Evolutionary conservation across 1,140 invertebrate genomes (phyloP).

Genomic region (Heliothis virescens): DNA sequence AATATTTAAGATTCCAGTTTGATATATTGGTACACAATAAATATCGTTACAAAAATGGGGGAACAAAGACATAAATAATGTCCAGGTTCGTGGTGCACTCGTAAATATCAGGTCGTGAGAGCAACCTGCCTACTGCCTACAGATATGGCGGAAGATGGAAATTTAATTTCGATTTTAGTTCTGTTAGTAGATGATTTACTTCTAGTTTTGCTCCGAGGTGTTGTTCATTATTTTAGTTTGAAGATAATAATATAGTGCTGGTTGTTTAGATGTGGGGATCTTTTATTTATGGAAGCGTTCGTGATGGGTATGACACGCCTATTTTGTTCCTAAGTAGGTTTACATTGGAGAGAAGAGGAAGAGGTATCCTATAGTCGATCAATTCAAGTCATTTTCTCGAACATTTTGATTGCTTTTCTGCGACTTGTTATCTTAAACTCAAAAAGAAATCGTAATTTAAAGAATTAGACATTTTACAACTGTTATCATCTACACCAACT

Average conservation of each 20-base stretch:
- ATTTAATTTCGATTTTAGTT: constrained; percentile 43
- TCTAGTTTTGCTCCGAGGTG: background rate
- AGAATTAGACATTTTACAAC: too few species aligned
- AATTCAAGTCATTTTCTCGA: too few species aligned
- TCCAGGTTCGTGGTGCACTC: constrained; percentile 53
- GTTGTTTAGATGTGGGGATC: background rate
- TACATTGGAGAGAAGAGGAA: too few species aligned
- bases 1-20: constrained; percentile 36
- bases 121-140: constrained; percentile 33
- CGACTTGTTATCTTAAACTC: too few species aligned
- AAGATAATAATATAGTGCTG: background rate
- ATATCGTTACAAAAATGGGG: constrained; percentile 56
- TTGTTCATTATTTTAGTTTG: constrained; percentile 9
- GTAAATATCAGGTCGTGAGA: constrained; percentile 66
- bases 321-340: too few species aligned
- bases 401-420: too few species aligned
- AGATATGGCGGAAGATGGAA: constrained; percentile 14
- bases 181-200: constrained; percentile 21
- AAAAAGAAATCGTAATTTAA: too few species aligned
- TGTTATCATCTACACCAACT: too few species aligned
- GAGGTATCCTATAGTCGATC: too few species aligned
- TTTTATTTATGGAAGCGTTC: background rate
- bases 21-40: constrained; percentile 42
- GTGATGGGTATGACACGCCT: too few species aligned
- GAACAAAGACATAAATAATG: constrained; percentile 69